Conservation (phyloP, 2,888 invertebrate species). For the Sipha maydis region DNA sequence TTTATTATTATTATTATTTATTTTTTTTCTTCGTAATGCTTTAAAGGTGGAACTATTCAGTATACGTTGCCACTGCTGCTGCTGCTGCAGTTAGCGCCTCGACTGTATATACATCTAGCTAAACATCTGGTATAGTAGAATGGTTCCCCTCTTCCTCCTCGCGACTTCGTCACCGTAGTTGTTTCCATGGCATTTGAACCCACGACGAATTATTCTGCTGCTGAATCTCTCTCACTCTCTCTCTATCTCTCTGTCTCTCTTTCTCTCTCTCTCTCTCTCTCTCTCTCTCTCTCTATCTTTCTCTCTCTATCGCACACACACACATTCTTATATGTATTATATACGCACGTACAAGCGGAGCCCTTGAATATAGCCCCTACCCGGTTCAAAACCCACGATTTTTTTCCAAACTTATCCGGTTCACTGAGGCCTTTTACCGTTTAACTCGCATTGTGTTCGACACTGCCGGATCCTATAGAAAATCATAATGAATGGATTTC, state of each 20-base stretch:
- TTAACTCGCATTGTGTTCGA: conserved; percentile 47
- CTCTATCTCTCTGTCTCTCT: neutral
- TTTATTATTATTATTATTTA: conserved; percentile 7
- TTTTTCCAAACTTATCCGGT: conserved; percentile 50
- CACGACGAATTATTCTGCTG: conserved; percentile 40
- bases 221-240: neutral
- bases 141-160: conserved; percentile 1
- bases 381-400: conserved; percentile 28
- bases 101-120: neutral
- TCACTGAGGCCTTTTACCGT: conserved; percentile 61
- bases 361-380: conserved; percentile 3
- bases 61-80: neutral
- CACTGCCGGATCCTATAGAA: conserved; percentile 35
- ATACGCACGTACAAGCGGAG: neutral
- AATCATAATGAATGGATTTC: conserved; percentile 40
- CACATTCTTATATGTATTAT: neutral
- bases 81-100: conserved; percentile 16
- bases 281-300: too few relatives aligned
- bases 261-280: neutral
- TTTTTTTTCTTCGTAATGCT: conserved; percentile 16
- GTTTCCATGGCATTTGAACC: conserved; percentile 47
- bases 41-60: conserved; percentile 29
- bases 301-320: neutral
- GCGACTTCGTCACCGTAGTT: neutral
- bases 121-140: conserved; percentile 41